Conservation (phyloP, 2,888 invertebrate species). For the Amphipyra tragopoginis region DNA sequence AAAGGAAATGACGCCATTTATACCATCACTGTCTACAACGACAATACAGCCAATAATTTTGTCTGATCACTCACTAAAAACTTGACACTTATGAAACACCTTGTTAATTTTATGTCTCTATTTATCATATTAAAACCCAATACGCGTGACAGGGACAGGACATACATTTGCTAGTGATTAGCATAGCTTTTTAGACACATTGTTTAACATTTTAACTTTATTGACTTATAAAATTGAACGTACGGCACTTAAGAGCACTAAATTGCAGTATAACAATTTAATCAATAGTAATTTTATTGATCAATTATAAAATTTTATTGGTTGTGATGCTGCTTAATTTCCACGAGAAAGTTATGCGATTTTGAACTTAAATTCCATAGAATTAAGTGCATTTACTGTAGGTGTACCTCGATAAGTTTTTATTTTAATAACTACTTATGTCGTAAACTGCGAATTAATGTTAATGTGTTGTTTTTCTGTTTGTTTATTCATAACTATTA, state of each 20-base stretch:
- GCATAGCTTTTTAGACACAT: slow-evolving; percentile 12
- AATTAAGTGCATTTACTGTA: slow-evolving; percentile 5
- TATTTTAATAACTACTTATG: slow-evolving; percentile 20
- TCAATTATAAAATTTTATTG: slow-evolving; percentile 10
- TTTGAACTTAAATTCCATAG: no score
- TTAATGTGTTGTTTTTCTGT: background rate
- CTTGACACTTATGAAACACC: slow-evolving; percentile 12
- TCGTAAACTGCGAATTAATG: slow-evolving; percentile 24
- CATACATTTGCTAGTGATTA: background rate
- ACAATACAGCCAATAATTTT: no score
- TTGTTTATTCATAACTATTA: slow-evolving; percentile 8
- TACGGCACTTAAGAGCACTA: background rate
- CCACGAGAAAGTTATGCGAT: background rate
- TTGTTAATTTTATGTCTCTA: slow-evolving; percentile 26
- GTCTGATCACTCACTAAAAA: slow-evolving; percentile 12
- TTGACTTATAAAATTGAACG: slow-evolving; percentile 19
- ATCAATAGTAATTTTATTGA: slow-evolving; percentile 18
- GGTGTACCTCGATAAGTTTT: no score
- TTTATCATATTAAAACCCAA: background rate
- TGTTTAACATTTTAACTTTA: slow-evolving; percentile 14
- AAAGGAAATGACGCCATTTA: no score
- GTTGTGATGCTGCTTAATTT: slow-evolving; percentile 10
- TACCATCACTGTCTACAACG: no score
- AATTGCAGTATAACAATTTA: slow-evolving; percentile 19
- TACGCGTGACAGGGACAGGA: background rate